Conservation (phyloP, 2,797 vertebrate genomes). For the Fistularia tabacaria region DNA sequence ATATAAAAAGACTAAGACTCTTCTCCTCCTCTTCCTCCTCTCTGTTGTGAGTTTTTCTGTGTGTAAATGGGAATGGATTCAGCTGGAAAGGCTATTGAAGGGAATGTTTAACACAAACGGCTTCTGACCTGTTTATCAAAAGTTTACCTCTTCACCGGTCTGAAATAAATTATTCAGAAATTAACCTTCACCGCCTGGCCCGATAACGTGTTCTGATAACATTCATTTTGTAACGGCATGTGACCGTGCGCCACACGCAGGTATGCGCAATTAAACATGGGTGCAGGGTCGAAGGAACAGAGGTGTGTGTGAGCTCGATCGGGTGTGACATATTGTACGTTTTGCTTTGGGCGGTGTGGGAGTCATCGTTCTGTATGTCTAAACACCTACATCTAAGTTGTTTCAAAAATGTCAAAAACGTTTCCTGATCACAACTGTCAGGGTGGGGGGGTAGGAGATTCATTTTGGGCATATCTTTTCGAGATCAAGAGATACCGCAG, state of each 20-base stretch:
- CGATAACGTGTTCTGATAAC: constrained; percentile 40
- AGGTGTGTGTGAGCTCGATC: neutral
- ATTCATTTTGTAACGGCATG: constrained; percentile 19
- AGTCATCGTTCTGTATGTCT: too few species aligned
- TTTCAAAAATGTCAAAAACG: too few species aligned
- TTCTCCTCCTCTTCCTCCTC: too few species aligned
- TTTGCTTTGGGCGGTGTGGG: too few species aligned
- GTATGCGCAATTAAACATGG: constrained; percentile 13
- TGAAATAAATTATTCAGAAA: constrained; percentile 48
- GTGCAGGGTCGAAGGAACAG: too few species aligned
- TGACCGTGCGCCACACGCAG: constrained; percentile 18
- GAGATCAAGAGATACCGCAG: too few species aligned
- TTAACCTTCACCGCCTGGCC: constrained; percentile 34
- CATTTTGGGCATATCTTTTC: too few species aligned
- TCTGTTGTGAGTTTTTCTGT: constrained; percentile 14
- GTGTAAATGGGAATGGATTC: constrained; percentile 8
- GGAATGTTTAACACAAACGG: constrained; percentile 32
- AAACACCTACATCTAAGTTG: too few species aligned
- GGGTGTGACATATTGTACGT: neutral
- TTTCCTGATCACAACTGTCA: too few species aligned
- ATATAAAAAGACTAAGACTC: constrained; percentile 53
- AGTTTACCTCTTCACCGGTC: constrained; percentile 26
- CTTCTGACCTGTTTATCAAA: constrained; percentile 36
- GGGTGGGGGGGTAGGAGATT: too few species aligned
- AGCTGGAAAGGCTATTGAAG: constrained; percentile 11